Base-by-base conservation (phyloP, 1,140 invertebrate species). In the Pygmarrhopalites habei region DNA sequence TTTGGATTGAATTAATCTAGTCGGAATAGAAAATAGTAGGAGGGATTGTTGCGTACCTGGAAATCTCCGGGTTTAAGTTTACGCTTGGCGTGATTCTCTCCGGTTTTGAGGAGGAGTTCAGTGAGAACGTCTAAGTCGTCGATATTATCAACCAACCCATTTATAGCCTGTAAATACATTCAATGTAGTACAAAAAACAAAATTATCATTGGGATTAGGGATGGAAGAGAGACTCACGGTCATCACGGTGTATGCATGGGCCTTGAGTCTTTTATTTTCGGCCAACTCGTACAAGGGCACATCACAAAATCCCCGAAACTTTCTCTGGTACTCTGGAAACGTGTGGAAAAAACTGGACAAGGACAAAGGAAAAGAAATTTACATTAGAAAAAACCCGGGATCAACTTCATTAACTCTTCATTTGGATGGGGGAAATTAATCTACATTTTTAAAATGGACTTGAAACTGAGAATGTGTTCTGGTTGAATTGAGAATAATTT, bases 171-270 rank as follows among this genome's bases (percentile, higher is more conserved):
- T n/a, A n/a, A n/a, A n/a, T n/a, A n/a, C n/a, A n/a, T n/a, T n/a
- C n/a, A n/a, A n/a, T n/a, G n/a, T n/a, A n/a, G n/a, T n/a, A n/a
- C n/a, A n/a, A n/a, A n/a, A n/a, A n/a, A n/a, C n/a, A n/a, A n/a
- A n/a, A n/a, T n/a, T n/a, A n/a, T n/a, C n/a, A n/a, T n/a, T n/a
- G n/a, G n/a, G n/a, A n/a, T n/a, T n/a, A n/a, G n/a, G n/a, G n/a
- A n/a, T n/a, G n/a, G n/a, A n/a, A n/a, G n/a, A n/a, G n/a, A n/a
- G n/a, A n/a, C n/a, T n/a, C n/a, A n/a, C 72, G 26, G 74, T 74
- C 69, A 79, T 67, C 1, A 78, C 76, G 1, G 72, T 73, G 15
- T 72, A 68, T 0, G 72, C 77, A 68, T 79, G 78, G 1, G 74
- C 76, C 25, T 62, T 57, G 14, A 78, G 58, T 15, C 68, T 64